phyloP scores from a whole-genome alignment of 92 coral and sea anemone species.

The Virgularia gustaviana region DNA sequence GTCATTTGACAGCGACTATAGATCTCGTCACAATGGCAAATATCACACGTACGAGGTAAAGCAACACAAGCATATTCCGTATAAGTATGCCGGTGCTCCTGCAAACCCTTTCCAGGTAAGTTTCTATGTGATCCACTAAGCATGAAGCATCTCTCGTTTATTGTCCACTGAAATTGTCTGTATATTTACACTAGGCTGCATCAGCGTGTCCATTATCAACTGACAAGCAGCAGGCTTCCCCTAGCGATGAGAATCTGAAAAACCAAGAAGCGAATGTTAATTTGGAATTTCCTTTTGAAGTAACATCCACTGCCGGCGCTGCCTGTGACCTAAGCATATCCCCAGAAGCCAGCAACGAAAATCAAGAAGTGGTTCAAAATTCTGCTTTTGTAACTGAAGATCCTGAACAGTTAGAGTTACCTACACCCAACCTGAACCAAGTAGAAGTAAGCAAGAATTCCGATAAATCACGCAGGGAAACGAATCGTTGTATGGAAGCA shows the following conservation, averaged over 20 bases:
- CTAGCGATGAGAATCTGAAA: background rate
- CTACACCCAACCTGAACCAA: background rate
- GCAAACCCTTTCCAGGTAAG: slow-evolving; percentile 7
- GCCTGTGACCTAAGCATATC: background rate
- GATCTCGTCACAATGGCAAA: slow-evolving; percentile 14
- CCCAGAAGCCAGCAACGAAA: background rate
- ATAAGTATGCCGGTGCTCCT: slow-evolving; percentile 9
- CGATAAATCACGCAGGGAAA: background rate
- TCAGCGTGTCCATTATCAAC: background rate
- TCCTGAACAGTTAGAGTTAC: background rate
- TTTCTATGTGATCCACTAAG: too few species aligned
- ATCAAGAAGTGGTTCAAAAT: background rate
- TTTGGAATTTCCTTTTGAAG: background rate
- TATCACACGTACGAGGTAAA: background rate
- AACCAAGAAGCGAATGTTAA: background rate
- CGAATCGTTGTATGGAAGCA: background rate
- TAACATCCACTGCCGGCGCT: background rate
- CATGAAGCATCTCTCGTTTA: too few species aligned
- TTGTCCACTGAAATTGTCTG: too few species aligned
- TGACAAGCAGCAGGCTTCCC: background rate
- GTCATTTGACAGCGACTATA: slow-evolving; percentile 10
- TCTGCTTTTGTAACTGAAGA: background rate
- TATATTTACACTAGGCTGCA: slow-evolving; percentile 3
- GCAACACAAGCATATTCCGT: slow-evolving; percentile 13
- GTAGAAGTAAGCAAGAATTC: background rate